A percentile compares a stretch with the other conserved stretches of the same genome.
phyloP scores from a whole-genome alignment of 2,113 vertebrate species.

The Chiloscyllium plagiosum region DNA sequence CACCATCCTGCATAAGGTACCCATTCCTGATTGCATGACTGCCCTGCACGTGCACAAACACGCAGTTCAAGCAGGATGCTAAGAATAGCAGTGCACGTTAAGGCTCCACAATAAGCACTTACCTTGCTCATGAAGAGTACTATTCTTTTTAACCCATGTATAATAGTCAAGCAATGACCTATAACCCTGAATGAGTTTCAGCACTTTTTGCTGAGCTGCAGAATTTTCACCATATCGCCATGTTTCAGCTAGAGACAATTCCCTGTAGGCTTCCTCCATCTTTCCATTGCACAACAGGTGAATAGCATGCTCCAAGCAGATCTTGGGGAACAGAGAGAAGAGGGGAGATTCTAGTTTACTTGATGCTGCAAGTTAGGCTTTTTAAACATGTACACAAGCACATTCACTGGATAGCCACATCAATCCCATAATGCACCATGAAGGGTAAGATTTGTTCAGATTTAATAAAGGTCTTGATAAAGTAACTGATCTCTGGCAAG shows the following conservation, averaged over 20 bases:
- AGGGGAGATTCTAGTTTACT: not conserved
- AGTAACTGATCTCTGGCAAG: not conserved
- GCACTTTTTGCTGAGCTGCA: conserved; percentile 51
- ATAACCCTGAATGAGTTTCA: conserved; percentile 74
- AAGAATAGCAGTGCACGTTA: not conserved
- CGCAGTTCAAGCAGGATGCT: not conserved
- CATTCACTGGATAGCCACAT: not conserved
- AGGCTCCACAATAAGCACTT: conserved; percentile 43
- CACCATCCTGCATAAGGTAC: not conserved
- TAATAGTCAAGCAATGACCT: conserved; percentile 73
- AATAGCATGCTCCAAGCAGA: conserved; percentile 76
- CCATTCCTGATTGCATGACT: not conserved
- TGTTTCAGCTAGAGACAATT: conserved; percentile 64
- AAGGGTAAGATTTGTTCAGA: not conserved
- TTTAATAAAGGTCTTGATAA: not conserved
- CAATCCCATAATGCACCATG: not conserved
- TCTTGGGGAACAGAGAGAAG: conserved; percentile 50
- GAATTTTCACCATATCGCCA: conserved; percentile 75
- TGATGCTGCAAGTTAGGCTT: not conserved
- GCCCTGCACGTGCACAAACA: too few species aligned
- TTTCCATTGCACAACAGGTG: conserved; percentile 70
- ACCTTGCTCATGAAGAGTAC: conserved; percentile 51
- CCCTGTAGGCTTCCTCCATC: conserved; percentile 66
- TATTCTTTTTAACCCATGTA: conserved; percentile 69
- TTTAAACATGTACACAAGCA: not conserved